Evolutionary conservation across 2,113 vertebrate genomes (phyloP), one percentile per base, ranked within the genome.

Genomic region (Cygnus buccinator): DNA sequence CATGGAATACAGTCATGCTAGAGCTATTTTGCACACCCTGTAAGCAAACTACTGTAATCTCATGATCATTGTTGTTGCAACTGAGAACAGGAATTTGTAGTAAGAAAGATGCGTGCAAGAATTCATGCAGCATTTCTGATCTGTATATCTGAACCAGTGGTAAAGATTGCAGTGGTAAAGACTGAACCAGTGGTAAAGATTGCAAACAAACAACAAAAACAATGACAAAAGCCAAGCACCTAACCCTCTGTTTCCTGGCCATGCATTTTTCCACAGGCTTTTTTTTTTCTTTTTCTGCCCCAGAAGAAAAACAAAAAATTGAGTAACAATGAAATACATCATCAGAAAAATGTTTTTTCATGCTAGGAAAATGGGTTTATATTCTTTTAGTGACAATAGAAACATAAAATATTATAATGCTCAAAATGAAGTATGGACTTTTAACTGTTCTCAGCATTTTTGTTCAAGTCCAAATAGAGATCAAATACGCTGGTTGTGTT

Each of bases 151-250:
- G 46, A 85, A 58, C 6, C 23, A 6, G 5, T 79, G 44, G 25
- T 52, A 28, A 62, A 23, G 29, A 54, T 16, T 0, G 0, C 26
- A 39, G 39, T 39, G 39, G 39, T 39, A 39, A 39, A 39, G 39
- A 39, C 10, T 50, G 46, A 83, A 58, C 6, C 23, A 6, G 5
- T 79, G 44, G 25, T 54, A 25, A 62, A 22, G 31, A 54, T 19
- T 0, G 0, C 23, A 62, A 44, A 10, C 0, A 10, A 62, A 37
- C 9, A 29, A 50, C 48, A 63, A 23, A 33, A 57, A 29, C 8
- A 29, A 57, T 7, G 10, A 22, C 18, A 59, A 35, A 59, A 61
- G 8, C 3, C 5, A 67, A 15, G 9, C 10, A 26, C 6, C 1
- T 37, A 67, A 67, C 3, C 7, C 10, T 66, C 3, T 70, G 5